phyloP scores from a whole-genome alignment of 2,113 vertebrate species.

The Morone saxatilis region DNA sequence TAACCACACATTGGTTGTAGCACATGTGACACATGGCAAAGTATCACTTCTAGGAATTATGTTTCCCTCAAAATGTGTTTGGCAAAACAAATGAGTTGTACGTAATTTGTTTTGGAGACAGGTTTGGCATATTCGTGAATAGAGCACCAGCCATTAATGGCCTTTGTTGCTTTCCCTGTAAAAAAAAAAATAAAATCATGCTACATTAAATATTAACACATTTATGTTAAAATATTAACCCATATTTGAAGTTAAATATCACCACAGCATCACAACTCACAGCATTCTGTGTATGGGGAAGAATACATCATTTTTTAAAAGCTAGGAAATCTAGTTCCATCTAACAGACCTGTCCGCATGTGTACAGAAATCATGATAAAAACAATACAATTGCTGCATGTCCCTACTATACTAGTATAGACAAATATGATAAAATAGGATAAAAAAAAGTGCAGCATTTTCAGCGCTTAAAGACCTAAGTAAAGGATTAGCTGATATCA shows the following conservation, averaged over 20 bases:
- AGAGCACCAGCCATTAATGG: neutral
- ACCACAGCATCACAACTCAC: too few relatives aligned
- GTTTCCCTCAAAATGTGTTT: neutral
- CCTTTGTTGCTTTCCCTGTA: neutral
- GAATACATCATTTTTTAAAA: neutral
- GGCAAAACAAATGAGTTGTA: neutral
- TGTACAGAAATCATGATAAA: neutral
- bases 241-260: neutral
- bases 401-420: neutral
- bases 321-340: neutral
- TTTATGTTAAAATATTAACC: neutral
- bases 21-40: neutral
- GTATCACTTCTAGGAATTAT: conserved; percentile 2
- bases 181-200: neutral
- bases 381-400: neutral
- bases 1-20: neutral
- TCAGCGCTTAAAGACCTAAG: conserved; percentile 9
- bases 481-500: conserved; percentile 37
- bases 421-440: neutral
- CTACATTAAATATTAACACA: conserved; percentile 7
- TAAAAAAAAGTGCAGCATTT: neutral
- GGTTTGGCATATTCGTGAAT: neutral
- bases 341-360: neutral
- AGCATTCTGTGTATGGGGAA: neutral
- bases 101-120: neutral